These are phyloP conservation scores for Zalophus californianus DNA, from an alignment of 2,797 vertebrate species.

Conservation along the genomic window DNA sequence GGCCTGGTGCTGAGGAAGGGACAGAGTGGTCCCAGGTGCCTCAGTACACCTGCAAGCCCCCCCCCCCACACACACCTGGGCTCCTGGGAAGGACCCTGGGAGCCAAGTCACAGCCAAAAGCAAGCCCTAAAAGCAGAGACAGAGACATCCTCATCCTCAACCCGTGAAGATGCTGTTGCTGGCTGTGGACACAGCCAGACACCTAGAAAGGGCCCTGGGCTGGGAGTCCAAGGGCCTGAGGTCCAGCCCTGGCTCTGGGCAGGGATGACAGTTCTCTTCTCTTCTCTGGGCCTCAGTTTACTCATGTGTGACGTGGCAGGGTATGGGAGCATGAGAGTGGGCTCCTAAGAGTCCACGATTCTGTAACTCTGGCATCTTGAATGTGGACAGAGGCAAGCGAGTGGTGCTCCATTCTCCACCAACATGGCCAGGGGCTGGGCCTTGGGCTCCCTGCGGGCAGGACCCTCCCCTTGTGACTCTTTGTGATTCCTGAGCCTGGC, in stretches of 20 bases:
- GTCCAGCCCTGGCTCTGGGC: background rate
- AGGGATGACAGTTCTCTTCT: background rate
- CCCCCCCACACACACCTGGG: background rate
- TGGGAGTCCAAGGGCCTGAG: background rate
- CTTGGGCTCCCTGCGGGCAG: background rate
- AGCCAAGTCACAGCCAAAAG: background rate
- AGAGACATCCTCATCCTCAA: background rate
- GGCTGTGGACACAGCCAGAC: background rate
- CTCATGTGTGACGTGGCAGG: background rate
- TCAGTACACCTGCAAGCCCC: background rate
- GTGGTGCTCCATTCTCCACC: background rate
- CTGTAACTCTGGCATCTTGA: background rate
- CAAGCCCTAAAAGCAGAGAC: background rate
- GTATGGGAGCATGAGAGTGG: background rate
- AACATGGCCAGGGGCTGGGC: background rate
- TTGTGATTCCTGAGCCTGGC: background rate
- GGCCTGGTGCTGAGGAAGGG: background rate
- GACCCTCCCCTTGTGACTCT: background rate
- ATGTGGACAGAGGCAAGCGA: background rate
- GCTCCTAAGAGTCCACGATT: background rate
- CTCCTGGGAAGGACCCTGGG: background rate
- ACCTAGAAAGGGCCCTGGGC: background rate
- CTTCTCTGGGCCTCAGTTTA: background rate
- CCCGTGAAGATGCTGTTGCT: background rate
- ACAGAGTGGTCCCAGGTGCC: background rate